A percentile compares a stretch with the other conserved stretches of the same genome.
phyloP scores from a whole-genome alignment of 2,797 vertebrate genomes.

The Thalassophryne amazonica region DNA sequence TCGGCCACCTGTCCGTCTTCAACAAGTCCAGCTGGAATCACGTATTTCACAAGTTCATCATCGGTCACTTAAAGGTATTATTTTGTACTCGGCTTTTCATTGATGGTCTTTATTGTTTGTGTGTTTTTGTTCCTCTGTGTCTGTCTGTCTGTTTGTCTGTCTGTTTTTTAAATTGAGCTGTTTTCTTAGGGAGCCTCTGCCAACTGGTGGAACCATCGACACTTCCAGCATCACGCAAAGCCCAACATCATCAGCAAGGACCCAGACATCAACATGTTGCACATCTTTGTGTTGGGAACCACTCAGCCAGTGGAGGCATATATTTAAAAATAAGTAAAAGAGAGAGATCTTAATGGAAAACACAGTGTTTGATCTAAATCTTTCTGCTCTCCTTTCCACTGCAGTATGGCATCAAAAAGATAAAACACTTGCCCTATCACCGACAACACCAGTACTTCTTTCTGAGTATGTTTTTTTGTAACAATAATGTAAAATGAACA shows the following conservation, averaged over 20 bases:
- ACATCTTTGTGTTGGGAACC: slow-evolving; percentile 86
- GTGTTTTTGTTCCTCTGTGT: neutral
- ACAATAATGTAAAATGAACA: neutral
- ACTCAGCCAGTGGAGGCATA: slow-evolving; percentile 92
- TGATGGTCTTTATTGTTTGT: no score
- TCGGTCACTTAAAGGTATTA: slow-evolving; percentile 93
- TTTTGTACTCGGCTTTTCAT: no score
- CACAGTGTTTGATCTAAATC: neutral
- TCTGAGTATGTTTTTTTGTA: slow-evolving; percentile 79
- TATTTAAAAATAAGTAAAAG: no score
- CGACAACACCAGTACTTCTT: slow-evolving; percentile 95
- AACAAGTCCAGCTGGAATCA: slow-evolving; percentile 90
- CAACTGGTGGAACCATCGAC: slow-evolving; percentile 97
- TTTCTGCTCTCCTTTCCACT: slow-evolving; percentile 16
- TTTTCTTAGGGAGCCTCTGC: slow-evolving; percentile 87
- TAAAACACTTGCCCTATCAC: slow-evolving; percentile 92
- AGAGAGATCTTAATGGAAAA: neutral
- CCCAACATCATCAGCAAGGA: slow-evolving; percentile 93
- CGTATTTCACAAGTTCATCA: slow-evolving; percentile 87
- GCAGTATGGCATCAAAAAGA: slow-evolving; percentile 93
- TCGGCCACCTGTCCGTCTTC: slow-evolving; percentile 94
- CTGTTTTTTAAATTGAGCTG: neutral
- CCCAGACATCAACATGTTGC: slow-evolving; percentile 92
- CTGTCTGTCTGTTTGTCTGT: neutral
- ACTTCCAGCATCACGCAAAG: slow-evolving; percentile 95